phyloP scores from a whole-genome alignment of 2,888 invertebrate species.

The Perizoma flavofasciatum region DNA sequence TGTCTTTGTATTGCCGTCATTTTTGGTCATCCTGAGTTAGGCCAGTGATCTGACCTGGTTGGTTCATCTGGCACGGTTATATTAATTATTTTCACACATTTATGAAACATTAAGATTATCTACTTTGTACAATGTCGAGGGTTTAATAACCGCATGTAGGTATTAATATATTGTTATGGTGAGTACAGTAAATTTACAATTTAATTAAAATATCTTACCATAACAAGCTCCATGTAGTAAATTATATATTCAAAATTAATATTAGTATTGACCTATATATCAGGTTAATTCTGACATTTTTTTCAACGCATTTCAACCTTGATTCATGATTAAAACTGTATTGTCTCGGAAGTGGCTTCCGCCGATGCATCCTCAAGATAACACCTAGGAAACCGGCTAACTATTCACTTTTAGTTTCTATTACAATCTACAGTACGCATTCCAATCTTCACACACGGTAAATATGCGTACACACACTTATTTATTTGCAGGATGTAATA shows the following conservation, averaged over 20 bases:
- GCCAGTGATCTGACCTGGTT: too few species aligned
- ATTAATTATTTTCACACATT: too few species aligned
- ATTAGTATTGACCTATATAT: slow-evolving; percentile 20
- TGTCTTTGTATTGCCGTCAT: too few species aligned
- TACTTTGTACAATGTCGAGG: too few species aligned
- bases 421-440: slow-evolving; percentile 9
- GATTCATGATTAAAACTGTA: slow-evolving; percentile 15
- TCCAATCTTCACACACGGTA: slow-evolving; percentile 7
- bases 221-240: neutral
- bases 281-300: slow-evolving; percentile 17
- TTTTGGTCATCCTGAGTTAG: too few species aligned
- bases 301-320: slow-evolving; percentile 13
- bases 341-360: slow-evolving; percentile 35
- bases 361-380: slow-evolving; percentile 27
- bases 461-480: neutral
- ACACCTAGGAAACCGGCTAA: slow-evolving; percentile 20
- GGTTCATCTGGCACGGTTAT: too few species aligned
- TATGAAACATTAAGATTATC: too few species aligned
- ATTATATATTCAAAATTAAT: slow-evolving; percentile 3
- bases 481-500: too few species aligned
- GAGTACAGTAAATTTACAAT: too few species aligned
- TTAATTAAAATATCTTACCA: too few species aligned
- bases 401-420: slow-evolving; percentile 16
- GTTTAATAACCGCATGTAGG: too few species aligned
- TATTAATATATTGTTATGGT: too few species aligned